Evolutionary conservation across 1,140 invertebrate genomes (phyloP).

Genomic region (Diabrotica virgifera): DNA sequence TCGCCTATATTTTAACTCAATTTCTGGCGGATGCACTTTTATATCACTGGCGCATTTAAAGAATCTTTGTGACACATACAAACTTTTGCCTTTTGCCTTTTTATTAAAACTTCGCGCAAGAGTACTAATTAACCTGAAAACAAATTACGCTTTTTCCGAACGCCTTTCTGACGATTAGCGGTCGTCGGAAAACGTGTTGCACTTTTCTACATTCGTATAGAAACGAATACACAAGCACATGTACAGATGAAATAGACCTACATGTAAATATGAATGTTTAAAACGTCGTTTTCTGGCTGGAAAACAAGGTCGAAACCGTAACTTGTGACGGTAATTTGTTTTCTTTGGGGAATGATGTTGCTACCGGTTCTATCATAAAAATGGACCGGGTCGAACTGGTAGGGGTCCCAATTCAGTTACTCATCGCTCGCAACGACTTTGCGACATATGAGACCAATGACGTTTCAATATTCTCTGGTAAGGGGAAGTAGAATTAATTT

Average conservation of each 20-base stretch:
- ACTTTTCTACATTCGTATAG: not conserved
- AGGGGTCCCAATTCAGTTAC: no score
- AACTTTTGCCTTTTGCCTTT: not conserved
- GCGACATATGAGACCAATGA: no score
- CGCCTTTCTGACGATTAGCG: not conserved
- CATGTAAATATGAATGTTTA: not conserved
- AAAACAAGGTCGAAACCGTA: not conserved
- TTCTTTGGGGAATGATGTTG: constrained; percentile 14
- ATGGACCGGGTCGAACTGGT: not conserved
- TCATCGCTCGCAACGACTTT: no score
- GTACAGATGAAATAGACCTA: no score
- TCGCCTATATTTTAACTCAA: not conserved
- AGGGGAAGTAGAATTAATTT: no score
- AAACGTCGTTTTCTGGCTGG: not conserved
- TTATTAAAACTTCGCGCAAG: not conserved
- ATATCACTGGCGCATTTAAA: not conserved
- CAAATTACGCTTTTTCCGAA: not conserved
- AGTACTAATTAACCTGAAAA: not conserved
- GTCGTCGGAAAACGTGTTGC: not conserved
- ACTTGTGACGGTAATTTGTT: constrained; percentile 16
- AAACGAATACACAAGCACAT: not conserved
- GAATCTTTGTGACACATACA: not conserved
- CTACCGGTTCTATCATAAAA: constrained; percentile 14
- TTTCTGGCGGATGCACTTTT: not conserved
- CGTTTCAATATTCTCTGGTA: no score